Evolutionary conservation across 2,113 vertebrate genomes (phyloP).

Genomic region (Coptodon bakossiorum): DNA sequence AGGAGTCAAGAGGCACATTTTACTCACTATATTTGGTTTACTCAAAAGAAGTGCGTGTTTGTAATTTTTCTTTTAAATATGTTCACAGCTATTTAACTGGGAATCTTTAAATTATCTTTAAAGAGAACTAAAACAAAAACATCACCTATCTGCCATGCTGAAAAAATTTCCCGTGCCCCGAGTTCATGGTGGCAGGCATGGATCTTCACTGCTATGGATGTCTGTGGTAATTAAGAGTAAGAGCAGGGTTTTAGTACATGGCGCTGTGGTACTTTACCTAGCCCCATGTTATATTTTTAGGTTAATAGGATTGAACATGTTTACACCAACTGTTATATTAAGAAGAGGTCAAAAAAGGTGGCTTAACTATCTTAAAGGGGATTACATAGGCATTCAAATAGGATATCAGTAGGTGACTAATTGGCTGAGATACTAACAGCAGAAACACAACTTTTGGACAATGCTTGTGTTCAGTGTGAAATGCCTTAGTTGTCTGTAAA

Average conservation of each 20-base stretch:
- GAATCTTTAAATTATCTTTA: neutral
- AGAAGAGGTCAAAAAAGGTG: slow-evolving; percentile 40
- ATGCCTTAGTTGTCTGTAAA: neutral
- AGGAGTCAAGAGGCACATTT: neutral
- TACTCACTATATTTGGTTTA: neutral
- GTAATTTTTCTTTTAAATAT: neutral
- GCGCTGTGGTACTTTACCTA: neutral
- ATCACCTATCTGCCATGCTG: neutral
- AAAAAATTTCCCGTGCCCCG: too few relatives aligned
- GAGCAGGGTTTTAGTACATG: neutral
- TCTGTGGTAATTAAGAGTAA: slow-evolving; percentile 38
- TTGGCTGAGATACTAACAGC: neutral
- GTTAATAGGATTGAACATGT: slow-evolving; percentile 59
- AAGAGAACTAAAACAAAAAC: neutral
- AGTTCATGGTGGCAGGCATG: neutral
- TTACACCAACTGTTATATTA: slow-evolving; percentile 58
- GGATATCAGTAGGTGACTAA: slow-evolving; percentile 20
- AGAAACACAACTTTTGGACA: neutral
- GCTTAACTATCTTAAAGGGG: slow-evolving; percentile 51
- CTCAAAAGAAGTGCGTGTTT: neutral
- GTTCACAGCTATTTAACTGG: neutral
- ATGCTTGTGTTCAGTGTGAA: neutral
- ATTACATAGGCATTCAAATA: slow-evolving; percentile 32
- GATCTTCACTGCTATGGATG: slow-evolving; percentile 6
- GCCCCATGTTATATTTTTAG: slow-evolving; percentile 37